Evolutionary conservation across 2,888 invertebrate genomes (phyloP).

Genomic region (Crematogaster levior): DNA sequence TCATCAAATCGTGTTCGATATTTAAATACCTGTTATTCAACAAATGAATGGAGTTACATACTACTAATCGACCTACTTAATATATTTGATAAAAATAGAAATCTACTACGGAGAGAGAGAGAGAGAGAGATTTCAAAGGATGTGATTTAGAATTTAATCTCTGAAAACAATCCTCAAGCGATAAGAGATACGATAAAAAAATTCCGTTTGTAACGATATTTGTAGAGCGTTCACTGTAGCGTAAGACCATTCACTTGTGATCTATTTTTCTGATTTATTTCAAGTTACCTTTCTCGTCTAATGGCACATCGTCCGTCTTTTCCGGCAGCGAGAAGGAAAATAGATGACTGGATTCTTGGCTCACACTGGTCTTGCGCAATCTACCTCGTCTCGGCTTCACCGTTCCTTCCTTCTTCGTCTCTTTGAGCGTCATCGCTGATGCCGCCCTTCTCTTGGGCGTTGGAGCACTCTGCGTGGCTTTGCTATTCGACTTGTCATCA

Average conservation of each 20-base stretch:
- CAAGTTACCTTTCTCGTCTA: constrained; percentile 65
- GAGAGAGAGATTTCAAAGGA: too few species aligned
- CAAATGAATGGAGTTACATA: constrained; percentile 11
- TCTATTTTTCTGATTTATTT: too few species aligned
- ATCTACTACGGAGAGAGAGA: background rate
- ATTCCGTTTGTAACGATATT: too few species aligned
- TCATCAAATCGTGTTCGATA: background rate
- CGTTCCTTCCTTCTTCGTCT: background rate
- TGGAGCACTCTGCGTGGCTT: constrained; percentile 33
- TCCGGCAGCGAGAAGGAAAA: constrained; percentile 78
- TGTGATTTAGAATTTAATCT: background rate
- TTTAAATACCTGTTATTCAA: background rate
- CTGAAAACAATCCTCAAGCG: background rate
- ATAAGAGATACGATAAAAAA: background rate
- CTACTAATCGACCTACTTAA: background rate
- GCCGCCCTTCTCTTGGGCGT: constrained; percentile 70
- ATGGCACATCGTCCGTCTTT: constrained; percentile 63
- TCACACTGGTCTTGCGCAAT: constrained; percentile 64
- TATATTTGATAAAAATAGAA: background rate
- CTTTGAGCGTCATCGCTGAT: constrained; percentile 53
- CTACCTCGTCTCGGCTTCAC: constrained; percentile 65
- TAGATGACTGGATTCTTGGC: constrained; percentile 62
- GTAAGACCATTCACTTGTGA: constrained; percentile 5
- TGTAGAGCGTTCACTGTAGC: background rate
- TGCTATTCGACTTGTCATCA: constrained; percentile 33